Base-by-base conservation (phyloP, 2,797 vertebrate genomes). In the Sebastes ruberrimus region DNA sequence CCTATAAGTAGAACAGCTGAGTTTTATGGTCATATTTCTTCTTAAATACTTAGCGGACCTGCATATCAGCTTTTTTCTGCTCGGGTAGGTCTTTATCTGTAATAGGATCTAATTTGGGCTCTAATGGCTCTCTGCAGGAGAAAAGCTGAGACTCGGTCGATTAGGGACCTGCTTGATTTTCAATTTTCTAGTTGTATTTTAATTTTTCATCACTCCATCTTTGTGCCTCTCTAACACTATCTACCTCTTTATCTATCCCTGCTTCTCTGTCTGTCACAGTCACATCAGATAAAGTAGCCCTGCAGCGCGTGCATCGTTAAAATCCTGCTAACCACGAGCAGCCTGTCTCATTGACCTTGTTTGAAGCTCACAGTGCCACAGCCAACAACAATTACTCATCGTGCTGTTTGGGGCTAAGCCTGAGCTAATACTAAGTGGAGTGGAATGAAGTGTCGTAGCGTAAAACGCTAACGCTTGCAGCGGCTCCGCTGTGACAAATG, bases 361-460 rank as follows among this genome's bases (percentile, higher is more conserved):
- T 84, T 74, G 74, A 74, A 76, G 83, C 82, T 78, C 75, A 33
- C n/a, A 64, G 70, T 10, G 59, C 68, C 75, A 28, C 71, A 78
- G 74, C 78, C 62, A 74, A 80, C 73, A 78, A 81, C 83, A 70
- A 77, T 85, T 81, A 86, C 71, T 85, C 81, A 81, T 71, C 35
- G 2, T 2, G 4, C 42, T 33, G 76, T 78, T 78, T 22, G 64
- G 68, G 53, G 72, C 46, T 64, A 77, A 86, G 71, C 80, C 65
- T 87, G 88, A 88, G 78, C 80, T 85, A 74, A 82, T 46, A 70
- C 82, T 33, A 62, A 73, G 78, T 76, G 82, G 42, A 87, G 84
- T 76, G 81, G 69, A 83, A 83, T 77, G 61, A 78, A 74, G 81
- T 74, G 84, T 73, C 52, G 71, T 22, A 59, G 83, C 13, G 6